phyloP scores from a whole-genome alignment of 2,888 invertebrate genomes.

The Catocala nupta region DNA sequence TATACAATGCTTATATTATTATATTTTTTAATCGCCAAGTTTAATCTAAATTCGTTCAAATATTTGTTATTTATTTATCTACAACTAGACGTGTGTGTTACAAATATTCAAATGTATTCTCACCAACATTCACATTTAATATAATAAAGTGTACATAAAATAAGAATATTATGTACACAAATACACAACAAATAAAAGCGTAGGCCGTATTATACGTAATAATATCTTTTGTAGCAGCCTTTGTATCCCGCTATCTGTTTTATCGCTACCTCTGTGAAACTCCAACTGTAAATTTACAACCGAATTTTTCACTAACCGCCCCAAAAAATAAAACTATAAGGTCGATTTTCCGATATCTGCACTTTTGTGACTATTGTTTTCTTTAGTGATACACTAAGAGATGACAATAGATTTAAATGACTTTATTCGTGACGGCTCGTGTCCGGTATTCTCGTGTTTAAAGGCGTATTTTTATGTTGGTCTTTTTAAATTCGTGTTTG shows the following conservation, averaged over 20 bases:
- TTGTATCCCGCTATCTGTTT: slow-evolving; percentile 80
- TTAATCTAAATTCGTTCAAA: no score
- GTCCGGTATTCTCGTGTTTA: slow-evolving; percentile 69
- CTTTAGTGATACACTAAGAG: slow-evolving; percentile 65
- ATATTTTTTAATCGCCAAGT: no score
- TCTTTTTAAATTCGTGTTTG: slow-evolving; percentile 67
- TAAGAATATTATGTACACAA: slow-evolving; percentile 14
- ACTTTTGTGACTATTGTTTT: slow-evolving; percentile 53
- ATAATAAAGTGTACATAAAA: no score
- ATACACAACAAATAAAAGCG: slow-evolving; percentile 35
- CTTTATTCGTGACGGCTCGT: slow-evolving; percentile 77
- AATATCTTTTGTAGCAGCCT: slow-evolving; percentile 78
- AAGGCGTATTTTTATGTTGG: slow-evolving; percentile 72
- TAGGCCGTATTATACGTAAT: slow-evolving; percentile 68
- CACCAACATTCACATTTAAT: no score
- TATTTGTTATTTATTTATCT: no score
- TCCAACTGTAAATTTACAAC: slow-evolving; percentile 40
- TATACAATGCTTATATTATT: no score
- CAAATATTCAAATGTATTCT: no score
- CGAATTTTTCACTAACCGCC: slow-evolving; percentile 14
- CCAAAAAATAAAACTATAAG: slow-evolving; percentile 30
- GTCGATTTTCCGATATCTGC: slow-evolving; percentile 44
- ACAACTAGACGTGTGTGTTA: no score
- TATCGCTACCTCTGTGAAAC: slow-evolving; percentile 75
- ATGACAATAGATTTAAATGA: slow-evolving; percentile 85